Evolutionary conservation across 2,888 invertebrate species (phyloP).

Genomic region (Yponomeuta cagnagella): DNA sequence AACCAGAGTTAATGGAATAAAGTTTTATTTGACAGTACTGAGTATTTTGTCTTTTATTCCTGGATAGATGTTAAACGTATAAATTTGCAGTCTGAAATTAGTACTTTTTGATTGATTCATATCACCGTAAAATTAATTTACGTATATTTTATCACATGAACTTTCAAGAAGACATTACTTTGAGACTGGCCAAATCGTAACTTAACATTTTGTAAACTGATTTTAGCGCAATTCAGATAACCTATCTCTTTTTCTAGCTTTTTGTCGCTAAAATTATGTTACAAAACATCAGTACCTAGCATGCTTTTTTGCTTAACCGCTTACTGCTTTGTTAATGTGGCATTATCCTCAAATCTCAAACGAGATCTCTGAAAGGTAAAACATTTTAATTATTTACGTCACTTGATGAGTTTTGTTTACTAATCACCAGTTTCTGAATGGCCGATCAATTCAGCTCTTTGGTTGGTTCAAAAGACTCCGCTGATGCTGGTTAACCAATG

Average conservation of each 20-base stretch:
- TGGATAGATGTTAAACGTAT: not conserved
- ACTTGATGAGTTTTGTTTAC: no score
- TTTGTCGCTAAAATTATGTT: not conserved
- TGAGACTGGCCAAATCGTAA: not conserved
- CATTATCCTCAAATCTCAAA: not conserved
- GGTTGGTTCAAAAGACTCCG: no score
- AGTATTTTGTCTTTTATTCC: not conserved
- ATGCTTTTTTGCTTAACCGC: conserved; percentile 1
- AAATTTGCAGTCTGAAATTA: not conserved
- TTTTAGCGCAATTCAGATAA: not conserved
- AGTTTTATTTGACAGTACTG: conserved; percentile 5
- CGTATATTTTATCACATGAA: no score
- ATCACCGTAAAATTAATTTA: no score
- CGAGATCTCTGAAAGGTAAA: not conserved
- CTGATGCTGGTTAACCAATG: no score
- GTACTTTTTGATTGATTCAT: no score
- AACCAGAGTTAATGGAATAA: not conserved
- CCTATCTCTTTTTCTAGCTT: not conserved
- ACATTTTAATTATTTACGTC: not conserved
- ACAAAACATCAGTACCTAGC: not conserved
- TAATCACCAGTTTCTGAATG: no score
- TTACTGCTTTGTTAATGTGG: not conserved
- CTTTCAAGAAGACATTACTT: not conserved
- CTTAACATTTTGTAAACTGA: not conserved
- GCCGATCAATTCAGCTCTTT: no score